A percentile compares a stretch with the other conserved stretches of the same genome.
Evolutionary conservation across 2,888 invertebrate genomes (phyloP).

Genomic region (Diplazon laetatorius): DNA sequence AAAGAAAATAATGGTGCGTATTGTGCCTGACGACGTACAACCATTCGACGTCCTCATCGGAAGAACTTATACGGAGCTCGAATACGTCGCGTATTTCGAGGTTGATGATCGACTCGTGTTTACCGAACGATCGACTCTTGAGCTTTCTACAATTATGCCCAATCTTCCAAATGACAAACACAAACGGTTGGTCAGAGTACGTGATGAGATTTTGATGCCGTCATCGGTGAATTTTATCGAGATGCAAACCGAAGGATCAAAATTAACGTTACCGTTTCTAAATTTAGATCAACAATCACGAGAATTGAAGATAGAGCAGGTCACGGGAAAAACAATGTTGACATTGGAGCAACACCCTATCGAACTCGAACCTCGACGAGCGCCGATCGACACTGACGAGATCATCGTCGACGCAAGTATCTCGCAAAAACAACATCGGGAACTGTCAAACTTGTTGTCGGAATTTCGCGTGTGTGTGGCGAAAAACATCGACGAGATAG

Average conservation of each 20-base stretch:
- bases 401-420: neutral
- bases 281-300: neutral
- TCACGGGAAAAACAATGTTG: neutral
- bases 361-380: constrained; percentile 13
- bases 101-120: constrained; percentile 42
- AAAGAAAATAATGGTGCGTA: constrained; percentile 55
- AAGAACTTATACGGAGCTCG: constrained; percentile 64
- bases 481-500: constrained; percentile 51
- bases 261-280: neutral
- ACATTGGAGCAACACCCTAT: neutral
- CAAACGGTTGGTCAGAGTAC: neutral
- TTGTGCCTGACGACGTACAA: constrained; percentile 68
- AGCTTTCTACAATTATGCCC: constrained; percentile 5
- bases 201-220: neutral
- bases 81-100: constrained; percentile 60
- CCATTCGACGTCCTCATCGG: constrained; percentile 65
- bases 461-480: constrained; percentile 56
- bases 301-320: neutral
- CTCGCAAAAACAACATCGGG: constrained; percentile 12
- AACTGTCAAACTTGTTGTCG: constrained; percentile 19
- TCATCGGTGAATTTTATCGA: neutral
- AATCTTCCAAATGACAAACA: neutral
- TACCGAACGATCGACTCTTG: neutral
- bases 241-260: neutral
- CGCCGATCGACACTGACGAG: constrained; percentile 24